Base-by-base conservation (phyloP, 1,140 invertebrate species). In the Phymorhynchus buccinoides region DNA sequence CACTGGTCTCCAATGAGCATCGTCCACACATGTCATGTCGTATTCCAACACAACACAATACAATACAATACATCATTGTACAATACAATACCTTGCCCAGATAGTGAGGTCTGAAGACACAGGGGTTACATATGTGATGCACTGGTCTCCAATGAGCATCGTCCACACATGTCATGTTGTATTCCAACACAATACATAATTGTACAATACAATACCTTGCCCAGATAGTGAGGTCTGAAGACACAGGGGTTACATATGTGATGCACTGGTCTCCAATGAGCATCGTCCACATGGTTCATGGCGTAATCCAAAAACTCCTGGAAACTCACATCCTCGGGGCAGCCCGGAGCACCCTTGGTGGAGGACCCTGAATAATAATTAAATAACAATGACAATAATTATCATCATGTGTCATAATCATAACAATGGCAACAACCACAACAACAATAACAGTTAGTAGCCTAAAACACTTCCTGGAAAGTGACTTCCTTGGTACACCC, bases 1-100 rank as follows among this genome's bases (percentile, higher is more conserved):
- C 0, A 83, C 35, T 1, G 86, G 84, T n/a, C 62, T 52, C 87
- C 87, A 88, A 77, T 88, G 87, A 66, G 84, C 52, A 52, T 88
- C 85, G 37, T n/a, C n/a, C n/a, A n/a, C n/a, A n/a, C 48, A 52
- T 0, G 48, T 52, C n/a, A 22, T 9, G 56, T 62, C 4, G n/a
- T n/a, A n/a, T n/a, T n/a, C n/a, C n/a, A n/a, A n/a, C n/a, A n/a
- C n/a, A n/a, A n/a, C n/a, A n/a, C n/a, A n/a, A n/a, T n/a, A n/a
- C n/a, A n/a, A n/a, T n/a, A n/a, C n/a, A n/a, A n/a, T n/a, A n/a
- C n/a, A n/a, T n/a, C n/a, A n/a, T n/a, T n/a, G n/a, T n/a, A n/a
- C n/a, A n/a, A n/a, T n/a, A n/a, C n/a, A n/a, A n/a, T n/a, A 71
- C 66, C 30, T 88, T 88, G 2, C 84, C 86, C 18, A 88, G 77